Evolutionary conservation across 2,113 vertebrate species (phyloP).

Genomic region (Planiliza haematocheilus): DNA sequence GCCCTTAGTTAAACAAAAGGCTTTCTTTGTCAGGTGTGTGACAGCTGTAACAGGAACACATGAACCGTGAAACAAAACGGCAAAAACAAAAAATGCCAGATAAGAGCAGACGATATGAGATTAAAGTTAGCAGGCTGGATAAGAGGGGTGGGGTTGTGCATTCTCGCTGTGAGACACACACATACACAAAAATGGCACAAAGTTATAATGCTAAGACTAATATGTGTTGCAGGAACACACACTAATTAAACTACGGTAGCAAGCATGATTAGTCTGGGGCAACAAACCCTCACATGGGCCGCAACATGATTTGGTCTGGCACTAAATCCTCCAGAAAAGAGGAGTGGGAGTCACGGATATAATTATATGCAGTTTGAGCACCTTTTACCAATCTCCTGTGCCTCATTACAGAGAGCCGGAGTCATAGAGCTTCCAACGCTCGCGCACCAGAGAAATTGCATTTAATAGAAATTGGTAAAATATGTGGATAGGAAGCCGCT

Average conservation of each 20-base stretch:
- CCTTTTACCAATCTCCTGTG: conserved; percentile 77
- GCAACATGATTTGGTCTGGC: conserved; percentile 69
- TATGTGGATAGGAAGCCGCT: conserved; percentile 60
- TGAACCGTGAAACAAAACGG: conserved; percentile 19
- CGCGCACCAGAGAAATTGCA: conserved; percentile 46
- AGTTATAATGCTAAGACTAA: conserved; percentile 56
- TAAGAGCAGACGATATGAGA: conserved; percentile 5
- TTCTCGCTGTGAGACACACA: conserved; percentile 12
- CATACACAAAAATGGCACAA: conserved; percentile 31
- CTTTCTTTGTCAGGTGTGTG: conserved; percentile 12
- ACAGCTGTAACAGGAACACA: conserved; percentile 25
- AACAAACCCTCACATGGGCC: conserved; percentile 72
- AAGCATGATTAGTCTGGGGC: conserved; percentile 74
- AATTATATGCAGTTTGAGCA: conserved; percentile 78
- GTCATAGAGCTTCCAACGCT: conserved; percentile 47
- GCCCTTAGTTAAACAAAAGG: conserved; percentile 17
- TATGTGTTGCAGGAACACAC: conserved; percentile 59
- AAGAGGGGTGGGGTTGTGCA: not conserved
- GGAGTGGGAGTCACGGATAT: conserved; percentile 66
- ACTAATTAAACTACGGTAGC: conserved; percentile 73
- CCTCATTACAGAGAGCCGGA: conserved; percentile 68
- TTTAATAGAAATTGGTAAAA: conserved; percentile 67
- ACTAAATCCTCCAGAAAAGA: conserved; percentile 75
- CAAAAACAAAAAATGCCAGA: conserved; percentile 2
- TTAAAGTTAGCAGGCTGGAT: not conserved